Conservation (phyloP, 2,113 vertebrate genomes). For the Glaucomys volans region DNA sequence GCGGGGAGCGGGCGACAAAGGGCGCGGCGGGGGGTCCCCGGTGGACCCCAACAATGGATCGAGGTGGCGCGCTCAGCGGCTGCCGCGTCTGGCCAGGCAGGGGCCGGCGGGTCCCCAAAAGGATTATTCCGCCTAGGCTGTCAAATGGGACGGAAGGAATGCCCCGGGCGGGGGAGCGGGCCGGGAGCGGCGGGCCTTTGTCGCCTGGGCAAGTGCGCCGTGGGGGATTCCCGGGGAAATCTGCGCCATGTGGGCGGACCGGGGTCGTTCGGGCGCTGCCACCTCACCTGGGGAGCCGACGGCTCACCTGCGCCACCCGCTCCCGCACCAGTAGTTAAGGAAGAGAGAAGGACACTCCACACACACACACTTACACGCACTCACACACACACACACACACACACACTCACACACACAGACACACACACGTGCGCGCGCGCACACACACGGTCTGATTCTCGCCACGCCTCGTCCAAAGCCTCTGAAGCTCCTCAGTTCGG, state of each 20-base stretch:
- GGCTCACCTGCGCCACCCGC: background rate
- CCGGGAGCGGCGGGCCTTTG: background rate
- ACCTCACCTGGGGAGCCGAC: background rate
- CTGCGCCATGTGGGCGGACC: background rate
- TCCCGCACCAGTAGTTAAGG: too few relatives aligned
- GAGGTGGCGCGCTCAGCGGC: constrained; percentile 60
- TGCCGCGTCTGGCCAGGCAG: background rate
- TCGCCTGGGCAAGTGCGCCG: background rate
- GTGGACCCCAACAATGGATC: constrained; percentile 71
- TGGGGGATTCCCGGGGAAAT: background rate
- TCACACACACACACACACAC: background rate
- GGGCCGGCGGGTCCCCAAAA: constrained; percentile 65
- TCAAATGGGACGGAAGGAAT: constrained; percentile 72
- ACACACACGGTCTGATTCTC: fast-evolving
- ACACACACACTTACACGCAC: too few relatives aligned
- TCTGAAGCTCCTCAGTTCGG: background rate
- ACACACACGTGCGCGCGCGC: background rate
- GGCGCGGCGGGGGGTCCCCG: constrained; percentile 10
- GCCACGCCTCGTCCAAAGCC: constrained; percentile 31
- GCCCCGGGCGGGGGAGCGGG: background rate
- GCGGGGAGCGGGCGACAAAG: constrained; percentile 17
- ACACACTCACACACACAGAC: background rate
- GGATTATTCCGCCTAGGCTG: constrained; percentile 79
- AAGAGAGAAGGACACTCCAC: background rate
- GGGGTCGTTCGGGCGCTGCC: background rate